Conservation (phyloP, 2,113 vertebrate species). For the Paraplagusia blochii region DNA sequence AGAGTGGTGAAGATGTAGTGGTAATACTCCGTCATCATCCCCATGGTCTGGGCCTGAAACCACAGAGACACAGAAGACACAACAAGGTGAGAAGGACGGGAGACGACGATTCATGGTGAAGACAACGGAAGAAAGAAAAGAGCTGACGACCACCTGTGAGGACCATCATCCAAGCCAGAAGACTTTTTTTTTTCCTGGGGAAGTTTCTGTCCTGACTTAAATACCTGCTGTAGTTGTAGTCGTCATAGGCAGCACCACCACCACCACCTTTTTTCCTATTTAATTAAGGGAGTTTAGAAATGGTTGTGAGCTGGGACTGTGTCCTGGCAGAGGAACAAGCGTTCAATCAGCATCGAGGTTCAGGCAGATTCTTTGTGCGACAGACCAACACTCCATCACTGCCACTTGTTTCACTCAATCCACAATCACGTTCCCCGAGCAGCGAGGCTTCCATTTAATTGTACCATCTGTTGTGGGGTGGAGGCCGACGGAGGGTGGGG, state of each 20-base stretch:
- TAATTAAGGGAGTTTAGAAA: slow-evolving; percentile 1
- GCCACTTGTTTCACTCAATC: slow-evolving; percentile 60
- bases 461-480: slow-evolving; percentile 62
- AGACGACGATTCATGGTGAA: not conserved
- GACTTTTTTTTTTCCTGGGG: too few species aligned
- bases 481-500: not conserved
- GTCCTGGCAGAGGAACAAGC: slow-evolving; percentile 22
- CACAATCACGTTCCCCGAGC: slow-evolving; percentile 58
- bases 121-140: too few species aligned
- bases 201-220: not conserved
- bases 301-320: slow-evolving; percentile 23
- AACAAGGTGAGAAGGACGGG: slow-evolving; percentile 24
- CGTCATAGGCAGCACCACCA: slow-evolving; percentile 21
- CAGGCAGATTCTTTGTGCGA: slow-evolving; percentile 42
- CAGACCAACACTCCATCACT: slow-evolving; percentile 51
- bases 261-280: too few species aligned
- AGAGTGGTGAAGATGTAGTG: slow-evolving; percentile 99
- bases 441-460: slow-evolving; percentile 65
- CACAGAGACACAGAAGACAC: slow-evolving; percentile 30
- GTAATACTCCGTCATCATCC: slow-evolving; percentile 99
- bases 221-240: slow-evolving; percentile 31
- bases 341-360: slow-evolving; percentile 55
- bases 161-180: too few species aligned
- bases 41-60: slow-evolving; percentile 97
- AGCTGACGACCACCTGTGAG: too few species aligned